phyloP scores from a whole-genome alignment of 2,888 invertebrate species.

The Hemaris fuciformis region DNA sequence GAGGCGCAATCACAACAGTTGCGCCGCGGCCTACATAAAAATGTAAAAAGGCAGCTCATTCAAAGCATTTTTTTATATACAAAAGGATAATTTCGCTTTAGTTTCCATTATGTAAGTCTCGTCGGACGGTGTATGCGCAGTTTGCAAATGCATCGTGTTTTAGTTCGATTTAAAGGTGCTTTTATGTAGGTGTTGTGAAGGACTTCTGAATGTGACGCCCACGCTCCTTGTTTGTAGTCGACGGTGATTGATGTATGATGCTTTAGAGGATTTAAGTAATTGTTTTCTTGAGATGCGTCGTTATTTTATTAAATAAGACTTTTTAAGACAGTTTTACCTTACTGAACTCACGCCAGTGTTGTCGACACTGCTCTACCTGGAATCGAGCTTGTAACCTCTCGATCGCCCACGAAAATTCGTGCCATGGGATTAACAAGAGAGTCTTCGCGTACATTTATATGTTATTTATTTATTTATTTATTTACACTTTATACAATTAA shows the following conservation, averaged over 20 bases:
- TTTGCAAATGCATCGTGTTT: constrained; percentile 44
- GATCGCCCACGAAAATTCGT: too few species aligned
- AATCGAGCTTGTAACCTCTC: too few species aligned
- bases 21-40: constrained; percentile 41
- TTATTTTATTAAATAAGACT: neutral
- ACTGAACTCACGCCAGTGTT: too few species aligned
- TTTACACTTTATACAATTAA: too few species aligned
- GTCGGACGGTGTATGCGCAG: constrained; percentile 41
- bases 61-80: constrained; percentile 58
- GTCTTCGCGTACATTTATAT: too few species aligned
- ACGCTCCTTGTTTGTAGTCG: neutral
- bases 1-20: constrained; percentile 38
- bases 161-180: constrained; percentile 40
- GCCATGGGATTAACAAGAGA: too few species aligned
- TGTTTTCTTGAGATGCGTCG: neutral
- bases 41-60: constrained; percentile 48
- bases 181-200: neutral
- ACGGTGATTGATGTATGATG: neutral
- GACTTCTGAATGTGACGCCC: neutral
- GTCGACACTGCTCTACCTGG: too few species aligned
- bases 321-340: too few species aligned
- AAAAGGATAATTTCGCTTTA: constrained; percentile 65
- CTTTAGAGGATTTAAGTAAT: neutral
- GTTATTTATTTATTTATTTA: too few species aligned
- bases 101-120: constrained; percentile 51